A percentile compares a stretch with the other conserved stretches of the same genome.
Conservation (phyloP, 2,797 vertebrate genomes). For the Sebastes hubbsi region DNA sequence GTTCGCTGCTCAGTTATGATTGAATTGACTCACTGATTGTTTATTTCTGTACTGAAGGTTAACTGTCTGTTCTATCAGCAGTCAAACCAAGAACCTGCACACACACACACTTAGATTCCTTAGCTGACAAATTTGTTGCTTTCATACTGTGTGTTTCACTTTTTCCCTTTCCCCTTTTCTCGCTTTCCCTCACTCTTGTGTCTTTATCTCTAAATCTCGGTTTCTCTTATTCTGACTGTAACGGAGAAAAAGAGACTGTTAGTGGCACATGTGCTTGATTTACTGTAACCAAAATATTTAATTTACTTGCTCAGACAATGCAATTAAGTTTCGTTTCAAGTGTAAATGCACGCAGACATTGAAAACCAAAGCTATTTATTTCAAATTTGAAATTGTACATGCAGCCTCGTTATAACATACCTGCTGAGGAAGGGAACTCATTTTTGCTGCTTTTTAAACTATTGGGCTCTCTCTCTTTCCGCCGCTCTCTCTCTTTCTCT, state of each 20-base stretch:
- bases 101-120: constrained; percentile 3
- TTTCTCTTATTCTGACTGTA: constrained; percentile 7
- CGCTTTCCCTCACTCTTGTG: neutral
- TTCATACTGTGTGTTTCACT: constrained; percentile 3
- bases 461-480: neutral
- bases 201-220: constrained; percentile 33
- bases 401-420: constrained; percentile 6
- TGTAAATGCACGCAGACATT: constrained; percentile 43
- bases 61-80: constrained; percentile 39
- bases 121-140: constrained; percentile 15
- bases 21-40: constrained; percentile 45
- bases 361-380: constrained; percentile 1
- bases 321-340: constrained; percentile 45
- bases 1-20: constrained; percentile 29
- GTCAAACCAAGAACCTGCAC: constrained; percentile 45
- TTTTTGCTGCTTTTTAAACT: constrained; percentile 38
- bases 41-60: constrained; percentile 52
- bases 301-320: constrained; percentile 33
- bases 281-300: constrained; percentile 19
- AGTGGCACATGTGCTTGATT: constrained; percentile 17
- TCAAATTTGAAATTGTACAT: neutral
- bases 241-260: neutral
- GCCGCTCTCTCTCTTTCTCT: neutral
- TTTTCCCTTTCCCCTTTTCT: constrained; percentile 18
- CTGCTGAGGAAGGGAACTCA: constrained; percentile 4